Percentiles rank a stretch among this genome's conserved stretches.
Evolutionary conservation across 2,113 vertebrate genomes (phyloP).

Genomic region (Parus major): DNA sequence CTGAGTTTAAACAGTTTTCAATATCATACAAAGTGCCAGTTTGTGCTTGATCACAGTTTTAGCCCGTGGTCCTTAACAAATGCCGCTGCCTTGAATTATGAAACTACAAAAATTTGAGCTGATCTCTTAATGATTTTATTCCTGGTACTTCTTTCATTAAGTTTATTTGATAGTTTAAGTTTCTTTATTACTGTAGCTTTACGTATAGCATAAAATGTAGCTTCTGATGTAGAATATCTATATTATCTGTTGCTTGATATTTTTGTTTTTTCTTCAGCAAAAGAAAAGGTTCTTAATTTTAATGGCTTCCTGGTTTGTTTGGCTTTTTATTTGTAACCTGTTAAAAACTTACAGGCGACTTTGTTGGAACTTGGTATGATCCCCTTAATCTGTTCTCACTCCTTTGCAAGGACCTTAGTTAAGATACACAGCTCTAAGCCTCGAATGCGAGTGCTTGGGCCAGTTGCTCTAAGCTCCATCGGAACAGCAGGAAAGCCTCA

Average conservation of each 20-base stretch:
- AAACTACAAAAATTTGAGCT: background rate
- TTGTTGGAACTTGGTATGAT: background rate
- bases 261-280: accelerated
- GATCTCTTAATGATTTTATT: background rate
- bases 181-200: background rate
- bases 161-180: background rate
- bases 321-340: background rate
- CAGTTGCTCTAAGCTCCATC: background rate
- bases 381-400: background rate
- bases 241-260: background rate
- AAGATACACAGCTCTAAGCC: background rate
- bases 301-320: background rate
- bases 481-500: background rate
- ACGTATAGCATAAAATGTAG: background rate
- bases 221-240: accelerated
- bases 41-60: background rate
- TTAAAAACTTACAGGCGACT: background rate
- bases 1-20: background rate
- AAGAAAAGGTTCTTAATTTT: background rate
- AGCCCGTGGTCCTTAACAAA: background rate
- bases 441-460: background rate
- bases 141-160: background rate
- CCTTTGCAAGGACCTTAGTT: background rate
- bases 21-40: accelerated
- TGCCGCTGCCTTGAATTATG: background rate